These are phyloP conservation scores for Lycophotia porphyrea DNA, from an alignment of 2,888 invertebrate genomes.

Conservation along the genomic window DNA sequence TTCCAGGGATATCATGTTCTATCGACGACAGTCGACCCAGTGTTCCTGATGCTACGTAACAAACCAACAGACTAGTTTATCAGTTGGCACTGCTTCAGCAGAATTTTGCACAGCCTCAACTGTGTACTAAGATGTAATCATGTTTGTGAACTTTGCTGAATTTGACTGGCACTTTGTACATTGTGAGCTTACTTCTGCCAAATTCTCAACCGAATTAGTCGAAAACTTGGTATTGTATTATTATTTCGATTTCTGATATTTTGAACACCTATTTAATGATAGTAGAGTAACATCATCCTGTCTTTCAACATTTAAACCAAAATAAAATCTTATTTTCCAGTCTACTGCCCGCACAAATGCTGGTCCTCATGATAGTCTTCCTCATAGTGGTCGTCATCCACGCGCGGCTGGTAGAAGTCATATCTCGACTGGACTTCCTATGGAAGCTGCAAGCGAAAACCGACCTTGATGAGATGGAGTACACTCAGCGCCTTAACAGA, in stretches of 20 bases:
- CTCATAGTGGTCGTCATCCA: constrained; percentile 97
- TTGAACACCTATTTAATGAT: neutral
- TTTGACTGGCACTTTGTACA: neutral
- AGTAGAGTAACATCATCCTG: too few species aligned
- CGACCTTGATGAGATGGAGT: constrained; percentile 98
- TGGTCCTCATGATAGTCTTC: constrained; percentile 95
- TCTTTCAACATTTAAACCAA: neutral
- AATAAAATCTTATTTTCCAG: constrained; percentile 74
- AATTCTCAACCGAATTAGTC: neutral
- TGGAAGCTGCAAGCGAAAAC: constrained; percentile 99
- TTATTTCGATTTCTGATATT: neutral
- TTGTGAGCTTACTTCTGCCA: neutral
- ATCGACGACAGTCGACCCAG: neutral
- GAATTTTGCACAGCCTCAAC: neutral
- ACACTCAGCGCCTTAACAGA: constrained; percentile 96
- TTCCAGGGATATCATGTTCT: neutral
- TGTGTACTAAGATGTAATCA: neutral
- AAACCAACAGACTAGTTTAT: too few species aligned
- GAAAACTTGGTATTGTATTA: neutral
- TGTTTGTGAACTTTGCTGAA: too few species aligned
- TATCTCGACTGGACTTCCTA: constrained; percentile 98
- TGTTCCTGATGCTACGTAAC: too few species aligned
- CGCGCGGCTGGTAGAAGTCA: constrained; percentile 96
- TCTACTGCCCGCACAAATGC: constrained; percentile 93
- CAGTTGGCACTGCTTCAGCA: neutral